Percentiles rank a stretch among this genome's conserved stretches.
These are phyloP conservation scores for Manis pentadactyla DNA, from an alignment of 2,797 vertebrate species.

Conservation along the genomic window DNA sequence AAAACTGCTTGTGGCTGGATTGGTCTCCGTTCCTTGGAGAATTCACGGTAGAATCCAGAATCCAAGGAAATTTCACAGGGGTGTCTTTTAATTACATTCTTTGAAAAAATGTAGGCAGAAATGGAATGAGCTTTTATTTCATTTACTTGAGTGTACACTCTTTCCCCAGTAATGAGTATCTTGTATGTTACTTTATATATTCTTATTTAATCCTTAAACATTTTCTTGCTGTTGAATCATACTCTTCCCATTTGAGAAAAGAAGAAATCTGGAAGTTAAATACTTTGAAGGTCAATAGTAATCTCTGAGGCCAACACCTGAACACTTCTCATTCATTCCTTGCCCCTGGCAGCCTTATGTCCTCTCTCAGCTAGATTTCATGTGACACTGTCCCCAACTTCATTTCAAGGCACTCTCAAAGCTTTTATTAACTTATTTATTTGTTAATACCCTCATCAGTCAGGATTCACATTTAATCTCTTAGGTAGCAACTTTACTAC, in stretches of 20 bases:
- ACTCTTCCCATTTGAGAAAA: too few species aligned
- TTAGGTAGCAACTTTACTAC: not conserved
- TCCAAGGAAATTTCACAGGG: not conserved
- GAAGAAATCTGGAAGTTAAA: too few species aligned
- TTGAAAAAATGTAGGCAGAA: not conserved
- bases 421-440: not conserved
- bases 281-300: too few species aligned
- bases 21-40: not conserved
- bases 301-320: not conserved
- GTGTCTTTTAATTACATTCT: not conserved
- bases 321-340: not conserved
- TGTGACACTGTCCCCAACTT: not conserved
- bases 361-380: not conserved
- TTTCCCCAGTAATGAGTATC: not conserved
- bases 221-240: not conserved
- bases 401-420: not conserved
- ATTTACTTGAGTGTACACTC: not conserved
- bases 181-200: not conserved
- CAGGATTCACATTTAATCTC: not conserved
- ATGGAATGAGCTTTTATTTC: slow-evolving; percentile 38
- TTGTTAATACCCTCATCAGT: not conserved
- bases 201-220: slow-evolving; percentile 15
- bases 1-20: not conserved
- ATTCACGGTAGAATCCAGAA: not conserved
- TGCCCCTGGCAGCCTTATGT: not conserved